phyloP scores from a whole-genome alignment of 2,888 invertebrate genomes.

The Parnassius glacialis region DNA sequence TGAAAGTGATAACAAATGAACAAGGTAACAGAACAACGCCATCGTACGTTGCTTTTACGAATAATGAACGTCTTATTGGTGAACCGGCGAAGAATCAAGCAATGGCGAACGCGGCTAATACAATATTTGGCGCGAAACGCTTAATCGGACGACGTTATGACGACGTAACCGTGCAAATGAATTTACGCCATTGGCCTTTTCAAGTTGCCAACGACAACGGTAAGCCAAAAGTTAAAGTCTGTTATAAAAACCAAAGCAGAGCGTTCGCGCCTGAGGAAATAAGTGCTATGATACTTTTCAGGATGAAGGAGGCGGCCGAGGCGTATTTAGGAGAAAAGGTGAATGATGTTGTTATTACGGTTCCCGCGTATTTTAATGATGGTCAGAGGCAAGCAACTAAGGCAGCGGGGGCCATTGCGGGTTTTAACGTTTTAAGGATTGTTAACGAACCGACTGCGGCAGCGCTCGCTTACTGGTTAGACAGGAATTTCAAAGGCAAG shows the following conservation, averaged over 20 bases:
- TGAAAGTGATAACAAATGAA: slow-evolving; percentile 61
- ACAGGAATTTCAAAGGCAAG: slow-evolving; percentile 41
- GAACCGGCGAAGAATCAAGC: slow-evolving; percentile 61
- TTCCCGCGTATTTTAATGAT: slow-evolving; percentile 64
- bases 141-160: slow-evolving; percentile 58
- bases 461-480: slow-evolving; percentile 58
- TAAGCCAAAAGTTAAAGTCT: slow-evolving; percentile 56
- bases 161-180: slow-evolving; percentile 57
- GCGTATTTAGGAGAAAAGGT: slow-evolving; percentile 49
- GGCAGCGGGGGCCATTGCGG: slow-evolving; percentile 54
- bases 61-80: slow-evolving; percentile 52
- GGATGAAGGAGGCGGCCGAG: slow-evolving; percentile 60
- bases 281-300: slow-evolving; percentile 58
- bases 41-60: slow-evolving; percentile 60
- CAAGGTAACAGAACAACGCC: slow-evolving; percentile 59
- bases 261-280: slow-evolving; percentile 61
- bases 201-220: slow-evolving; percentile 52
- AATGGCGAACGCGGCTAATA: slow-evolving; percentile 53
- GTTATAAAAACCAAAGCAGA: slow-evolving; percentile 49
- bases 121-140: slow-evolving; percentile 59
- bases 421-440: slow-evolving; percentile 55
- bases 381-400: slow-evolving; percentile 59
- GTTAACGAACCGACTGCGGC: slow-evolving; percentile 65
- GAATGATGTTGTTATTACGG: slow-evolving; percentile 60
- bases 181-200: slow-evolving; percentile 56